phyloP scores from a whole-genome alignment of 2,797 vertebrate species.

The Hypotaenidia philippensis region DNA sequence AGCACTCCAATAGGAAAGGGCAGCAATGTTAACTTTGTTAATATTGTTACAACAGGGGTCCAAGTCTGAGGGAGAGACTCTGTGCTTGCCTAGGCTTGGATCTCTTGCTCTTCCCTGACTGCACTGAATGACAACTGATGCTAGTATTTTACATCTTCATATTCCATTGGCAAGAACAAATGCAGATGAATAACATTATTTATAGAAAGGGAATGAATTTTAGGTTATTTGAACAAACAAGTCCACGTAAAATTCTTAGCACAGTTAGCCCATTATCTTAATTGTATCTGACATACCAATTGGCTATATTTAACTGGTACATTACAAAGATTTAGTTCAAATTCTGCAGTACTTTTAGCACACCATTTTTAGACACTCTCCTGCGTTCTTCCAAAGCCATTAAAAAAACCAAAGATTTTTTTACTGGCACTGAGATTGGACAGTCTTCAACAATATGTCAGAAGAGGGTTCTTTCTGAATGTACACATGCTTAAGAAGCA shows the following conservation, averaged over 20 bases:
- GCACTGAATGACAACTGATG: neutral
- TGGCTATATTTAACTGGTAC: neutral
- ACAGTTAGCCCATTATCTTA: slow-evolving; percentile 1
- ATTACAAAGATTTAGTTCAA: neutral
- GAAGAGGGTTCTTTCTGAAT: neutral
- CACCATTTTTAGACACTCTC: neutral
- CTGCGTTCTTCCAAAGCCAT: neutral
- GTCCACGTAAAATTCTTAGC: neutral
- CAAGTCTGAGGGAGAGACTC: neutral
- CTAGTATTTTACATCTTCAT: neutral
- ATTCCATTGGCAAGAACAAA: neutral
- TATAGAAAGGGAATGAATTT: neutral
- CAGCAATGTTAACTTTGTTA: neutral
- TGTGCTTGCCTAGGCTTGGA: neutral
- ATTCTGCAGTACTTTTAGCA: slow-evolving; percentile 18
- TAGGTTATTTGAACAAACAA: neutral
- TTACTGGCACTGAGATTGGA: neutral
- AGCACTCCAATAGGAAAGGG: neutral
- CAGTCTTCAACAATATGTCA: neutral
- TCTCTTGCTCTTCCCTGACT: neutral
- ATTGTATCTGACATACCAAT: neutral
- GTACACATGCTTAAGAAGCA: neutral
- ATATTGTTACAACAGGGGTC: neutral
- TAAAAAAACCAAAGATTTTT: neutral
- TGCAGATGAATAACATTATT: neutral